Conservation (phyloP, 1,140 invertebrate species). For the Ooceraea biroi region DNA sequence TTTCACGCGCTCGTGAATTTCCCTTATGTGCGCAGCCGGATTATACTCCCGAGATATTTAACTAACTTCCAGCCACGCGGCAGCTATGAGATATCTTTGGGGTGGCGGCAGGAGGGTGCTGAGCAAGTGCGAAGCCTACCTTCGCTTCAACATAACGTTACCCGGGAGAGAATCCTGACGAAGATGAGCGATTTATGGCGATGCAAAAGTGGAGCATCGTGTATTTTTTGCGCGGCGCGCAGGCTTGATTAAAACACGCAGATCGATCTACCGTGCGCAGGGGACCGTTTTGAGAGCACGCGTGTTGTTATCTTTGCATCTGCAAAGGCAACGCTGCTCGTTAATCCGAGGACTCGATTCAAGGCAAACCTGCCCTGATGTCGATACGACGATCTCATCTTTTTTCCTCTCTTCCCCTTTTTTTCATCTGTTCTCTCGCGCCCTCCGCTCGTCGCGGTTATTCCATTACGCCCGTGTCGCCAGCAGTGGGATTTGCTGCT, state of each 20-base stretch:
- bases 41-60: constrained; percentile 62
- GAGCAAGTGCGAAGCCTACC: constrained; percentile 30
- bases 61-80: constrained; percentile 50
- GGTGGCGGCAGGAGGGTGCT: too few species aligned
- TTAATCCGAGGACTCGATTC: constrained; percentile 31
- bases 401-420: background rate
- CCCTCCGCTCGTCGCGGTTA: background rate
- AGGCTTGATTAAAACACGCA: constrained; percentile 57
- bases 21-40: constrained; percentile 53
- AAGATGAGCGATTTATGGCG: constrained; percentile 15
- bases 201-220: constrained; percentile 22
- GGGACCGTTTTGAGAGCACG: background rate
- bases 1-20: constrained; percentile 52
- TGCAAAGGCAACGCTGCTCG: constrained; percentile 12
- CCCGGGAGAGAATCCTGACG: constrained; percentile 46
- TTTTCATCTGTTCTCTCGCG: background rate
- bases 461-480: constrained; percentile 9
- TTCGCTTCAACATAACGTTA: constrained; percentile 58
- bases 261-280: background rate
- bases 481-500: constrained; percentile 15
- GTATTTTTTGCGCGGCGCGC: constrained; percentile 52
- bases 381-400: constrained; percentile 6
- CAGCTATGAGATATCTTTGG: background rate
- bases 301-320: constrained; percentile 28
- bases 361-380: constrained; percentile 18